A percentile compares a stretch with the other conserved stretches of the same genome.
phyloP scores from a whole-genome alignment of 2,113 vertebrate genomes.

The Manacus vitellinus region DNA sequence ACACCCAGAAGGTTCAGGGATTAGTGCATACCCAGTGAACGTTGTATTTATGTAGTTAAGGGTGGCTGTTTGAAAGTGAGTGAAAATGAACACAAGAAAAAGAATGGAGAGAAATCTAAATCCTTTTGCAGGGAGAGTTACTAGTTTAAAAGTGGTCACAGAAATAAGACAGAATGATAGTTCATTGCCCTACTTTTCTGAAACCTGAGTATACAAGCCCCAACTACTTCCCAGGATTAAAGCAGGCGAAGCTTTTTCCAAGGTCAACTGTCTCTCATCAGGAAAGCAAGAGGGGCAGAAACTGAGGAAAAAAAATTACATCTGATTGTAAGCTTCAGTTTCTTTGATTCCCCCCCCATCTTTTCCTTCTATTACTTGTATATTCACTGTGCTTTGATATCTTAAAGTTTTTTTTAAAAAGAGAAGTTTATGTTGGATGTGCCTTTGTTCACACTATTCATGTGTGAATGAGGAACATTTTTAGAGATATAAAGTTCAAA shows the following conservation, averaged over 20 bases:
- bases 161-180: background rate
- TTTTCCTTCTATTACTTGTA: background rate
- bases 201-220: background rate
- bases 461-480: background rate
- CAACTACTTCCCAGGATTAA: background rate
- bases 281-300: background rate
- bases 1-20: background rate
- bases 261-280: background rate
- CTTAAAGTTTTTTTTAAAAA: background rate
- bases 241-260: background rate
- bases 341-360: accelerated
- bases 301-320: background rate
- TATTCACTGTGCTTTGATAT: background rate
- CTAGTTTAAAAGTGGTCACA: background rate
- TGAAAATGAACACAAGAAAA: background rate
- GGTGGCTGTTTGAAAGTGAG: background rate
- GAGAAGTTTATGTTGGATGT: background rate
- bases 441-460: background rate
- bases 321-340: background rate
- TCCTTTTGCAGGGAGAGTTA: background rate
- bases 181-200: background rate
- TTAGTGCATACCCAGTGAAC: background rate
- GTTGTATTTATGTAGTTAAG: background rate
- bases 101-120: background rate
- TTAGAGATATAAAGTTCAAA: background rate